Conservation (phyloP, 2,113 vertebrate species). For the Capricornis sumatraensis region DNA sequence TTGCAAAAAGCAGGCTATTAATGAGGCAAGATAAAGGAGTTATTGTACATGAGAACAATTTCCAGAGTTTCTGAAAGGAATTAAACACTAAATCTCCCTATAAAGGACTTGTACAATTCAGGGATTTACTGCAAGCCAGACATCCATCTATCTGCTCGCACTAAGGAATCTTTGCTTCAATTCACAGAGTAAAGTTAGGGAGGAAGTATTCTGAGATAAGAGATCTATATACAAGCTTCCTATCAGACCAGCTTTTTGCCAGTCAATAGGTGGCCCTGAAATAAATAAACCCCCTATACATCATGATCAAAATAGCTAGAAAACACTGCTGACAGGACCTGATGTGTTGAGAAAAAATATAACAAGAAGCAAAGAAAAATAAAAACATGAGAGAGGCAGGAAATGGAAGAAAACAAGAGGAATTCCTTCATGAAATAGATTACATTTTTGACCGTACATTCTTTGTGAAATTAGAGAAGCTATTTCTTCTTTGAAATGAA, state of each 20-base stretch:
- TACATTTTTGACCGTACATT: background rate
- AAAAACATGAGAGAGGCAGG: background rate
- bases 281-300: background rate
- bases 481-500: slow-evolving; percentile 9
- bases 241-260: background rate
- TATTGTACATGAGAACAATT: background rate
- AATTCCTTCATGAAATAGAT: background rate
- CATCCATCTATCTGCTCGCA: background rate
- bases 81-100: background rate
- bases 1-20: background rate
- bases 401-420: background rate
- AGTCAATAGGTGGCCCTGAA: background rate
- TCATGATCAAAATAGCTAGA: background rate
- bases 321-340: background rate
- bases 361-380: background rate
- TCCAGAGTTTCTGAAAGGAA: slow-evolving; percentile 5
- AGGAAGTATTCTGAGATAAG: background rate
- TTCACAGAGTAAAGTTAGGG: background rate
- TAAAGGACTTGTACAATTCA: background rate
- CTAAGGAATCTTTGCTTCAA: background rate
- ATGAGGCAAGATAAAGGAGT: background rate
- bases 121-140: background rate
- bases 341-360: background rate
- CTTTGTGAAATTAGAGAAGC: slow-evolving; percentile 31
- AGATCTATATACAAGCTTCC: background rate